Conservation (phyloP, 2,113 vertebrate genomes). For the Athene cunicularia region DNA sequence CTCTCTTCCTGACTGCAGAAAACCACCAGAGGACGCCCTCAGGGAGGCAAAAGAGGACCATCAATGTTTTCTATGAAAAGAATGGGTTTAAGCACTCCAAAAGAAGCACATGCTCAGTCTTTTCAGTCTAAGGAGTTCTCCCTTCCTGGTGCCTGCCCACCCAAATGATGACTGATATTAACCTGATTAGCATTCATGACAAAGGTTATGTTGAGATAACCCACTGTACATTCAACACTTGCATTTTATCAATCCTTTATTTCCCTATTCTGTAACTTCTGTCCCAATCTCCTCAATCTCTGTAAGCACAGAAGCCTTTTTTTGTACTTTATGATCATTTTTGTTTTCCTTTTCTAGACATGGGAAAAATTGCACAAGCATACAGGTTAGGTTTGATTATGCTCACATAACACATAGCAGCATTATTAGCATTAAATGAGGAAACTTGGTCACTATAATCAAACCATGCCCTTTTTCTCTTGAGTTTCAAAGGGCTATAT, state of each 20-base stretch:
- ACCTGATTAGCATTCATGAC: background rate
- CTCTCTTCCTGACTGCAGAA: background rate
- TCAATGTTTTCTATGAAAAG: background rate
- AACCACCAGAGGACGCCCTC: background rate
- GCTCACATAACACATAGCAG: background rate
- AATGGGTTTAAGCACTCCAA: background rate
- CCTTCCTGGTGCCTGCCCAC: background rate
- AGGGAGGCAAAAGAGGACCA: background rate
- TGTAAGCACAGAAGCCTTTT: background rate
- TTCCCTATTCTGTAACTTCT: background rate
- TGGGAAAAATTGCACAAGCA: background rate
- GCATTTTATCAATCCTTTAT: background rate
- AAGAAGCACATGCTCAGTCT: background rate
- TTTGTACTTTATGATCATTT: background rate
- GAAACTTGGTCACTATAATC: background rate
- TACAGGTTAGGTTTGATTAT: background rate
- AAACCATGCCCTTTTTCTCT: background rate
- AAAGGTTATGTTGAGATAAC: background rate
- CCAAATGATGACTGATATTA: background rate
- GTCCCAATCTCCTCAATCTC: background rate
- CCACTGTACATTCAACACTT: background rate
- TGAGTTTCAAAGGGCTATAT: background rate
- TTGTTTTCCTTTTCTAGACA: background rate
- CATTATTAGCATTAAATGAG: background rate
- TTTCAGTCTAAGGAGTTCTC: background rate